Evolutionary conservation across 2,888 invertebrate species (phyloP).

Genomic region (Gryllus longicercus): DNA sequence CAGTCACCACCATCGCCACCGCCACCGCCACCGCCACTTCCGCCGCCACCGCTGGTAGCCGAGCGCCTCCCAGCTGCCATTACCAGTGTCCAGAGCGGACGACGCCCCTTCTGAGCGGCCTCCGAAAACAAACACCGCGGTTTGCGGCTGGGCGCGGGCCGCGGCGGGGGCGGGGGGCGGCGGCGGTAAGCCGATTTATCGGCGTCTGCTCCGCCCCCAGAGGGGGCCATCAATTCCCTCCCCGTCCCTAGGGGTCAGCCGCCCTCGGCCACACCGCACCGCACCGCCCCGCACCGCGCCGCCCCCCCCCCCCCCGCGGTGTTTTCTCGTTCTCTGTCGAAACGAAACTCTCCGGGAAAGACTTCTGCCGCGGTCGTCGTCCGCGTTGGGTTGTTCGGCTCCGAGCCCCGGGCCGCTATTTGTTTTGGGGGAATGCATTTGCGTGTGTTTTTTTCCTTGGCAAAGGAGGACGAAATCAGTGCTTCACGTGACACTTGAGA

Average conservation of each 20-base stretch:
- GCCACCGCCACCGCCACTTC: too few species aligned
- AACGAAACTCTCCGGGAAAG: not conserved
- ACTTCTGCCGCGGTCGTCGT: too few species aligned
- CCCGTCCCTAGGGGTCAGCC: not conserved
- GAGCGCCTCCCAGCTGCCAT: not conserved
- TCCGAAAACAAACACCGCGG: conserved; percentile 4
- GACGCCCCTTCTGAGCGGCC: not conserved
- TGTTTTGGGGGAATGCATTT: too few species aligned
- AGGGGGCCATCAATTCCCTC: conserved; percentile 17
- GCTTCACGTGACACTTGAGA: too few species aligned
- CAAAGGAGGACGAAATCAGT: too few species aligned
- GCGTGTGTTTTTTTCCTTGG: too few species aligned
- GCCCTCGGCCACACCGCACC: not conserved
- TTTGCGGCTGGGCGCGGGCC: not conserved
- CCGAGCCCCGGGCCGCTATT: too few species aligned
- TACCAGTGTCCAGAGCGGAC: not conserved
- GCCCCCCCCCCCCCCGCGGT: not conserved
- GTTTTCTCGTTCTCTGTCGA: not conserved
- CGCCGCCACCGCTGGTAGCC: not conserved
- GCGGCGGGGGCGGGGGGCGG: not conserved
- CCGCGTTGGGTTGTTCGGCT: too few species aligned
- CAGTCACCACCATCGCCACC: too few species aligned
- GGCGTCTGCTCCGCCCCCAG: conserved; percentile 11
- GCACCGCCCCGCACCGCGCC: not conserved
- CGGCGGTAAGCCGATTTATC: conserved; percentile 4